phyloP scores from a whole-genome alignment of 2,888 invertebrate species.

The Portevinia maculata region DNA sequence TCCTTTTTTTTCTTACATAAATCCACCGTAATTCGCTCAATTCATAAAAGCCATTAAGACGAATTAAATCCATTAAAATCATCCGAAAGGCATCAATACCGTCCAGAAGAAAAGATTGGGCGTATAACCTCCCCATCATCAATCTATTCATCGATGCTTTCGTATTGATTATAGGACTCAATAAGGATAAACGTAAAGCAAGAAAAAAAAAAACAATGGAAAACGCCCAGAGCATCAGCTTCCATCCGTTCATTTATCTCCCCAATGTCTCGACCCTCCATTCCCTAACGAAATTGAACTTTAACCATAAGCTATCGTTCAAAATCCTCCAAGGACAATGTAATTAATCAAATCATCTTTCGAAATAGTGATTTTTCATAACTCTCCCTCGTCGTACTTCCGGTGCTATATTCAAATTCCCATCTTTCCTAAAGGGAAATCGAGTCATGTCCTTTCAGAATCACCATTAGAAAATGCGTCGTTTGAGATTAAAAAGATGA shows the following conservation, averaged over 20 bases:
- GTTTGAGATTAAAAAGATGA: slow-evolving; percentile 55
- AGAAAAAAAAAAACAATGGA: slow-evolving; percentile 17
- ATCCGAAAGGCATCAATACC: slow-evolving; percentile 55
- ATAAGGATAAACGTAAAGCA: slow-evolving; percentile 31
- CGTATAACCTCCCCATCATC: slow-evolving; percentile 59
- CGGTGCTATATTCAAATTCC: slow-evolving; percentile 12
- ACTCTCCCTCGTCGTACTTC: slow-evolving; percentile 26
- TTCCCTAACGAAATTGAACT: slow-evolving; percentile 58
- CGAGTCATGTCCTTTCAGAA: slow-evolving; percentile 45
- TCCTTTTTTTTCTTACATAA: slow-evolving; percentile 52
- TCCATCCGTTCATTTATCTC: slow-evolving; percentile 40
- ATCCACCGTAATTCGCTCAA: slow-evolving; percentile 54
- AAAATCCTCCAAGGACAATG: slow-evolving; percentile 68
- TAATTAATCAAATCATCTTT: slow-evolving; percentile 73
- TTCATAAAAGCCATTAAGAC: slow-evolving; percentile 70
- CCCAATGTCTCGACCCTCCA: slow-evolving; percentile 2
- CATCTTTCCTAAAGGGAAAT: slow-evolving; percentile 35
- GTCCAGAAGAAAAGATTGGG: slow-evolving; percentile 27
- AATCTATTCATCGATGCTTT: slow-evolving; percentile 68
- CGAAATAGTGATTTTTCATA: slow-evolving; percentile 70
- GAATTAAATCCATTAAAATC: slow-evolving; percentile 72
- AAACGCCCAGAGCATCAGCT: slow-evolving; percentile 49
- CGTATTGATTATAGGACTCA: slow-evolving; percentile 62
- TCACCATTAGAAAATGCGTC: slow-evolving; percentile 43
- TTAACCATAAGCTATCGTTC: slow-evolving; percentile 72